phyloP scores from a whole-genome alignment of 2,888 invertebrate species.

The Eudemis profundana region DNA sequence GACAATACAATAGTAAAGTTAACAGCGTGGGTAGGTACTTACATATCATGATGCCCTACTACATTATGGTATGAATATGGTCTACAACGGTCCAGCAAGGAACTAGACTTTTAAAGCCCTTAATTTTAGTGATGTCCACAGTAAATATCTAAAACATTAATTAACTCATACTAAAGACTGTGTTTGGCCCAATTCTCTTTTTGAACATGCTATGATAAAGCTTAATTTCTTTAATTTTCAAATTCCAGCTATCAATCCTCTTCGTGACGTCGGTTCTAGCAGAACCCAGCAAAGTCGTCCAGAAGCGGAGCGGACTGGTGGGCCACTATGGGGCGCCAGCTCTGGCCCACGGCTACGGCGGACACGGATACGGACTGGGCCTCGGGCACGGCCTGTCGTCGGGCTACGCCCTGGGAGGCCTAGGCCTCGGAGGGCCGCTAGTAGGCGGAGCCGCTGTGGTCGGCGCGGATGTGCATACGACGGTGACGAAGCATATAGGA shows the following conservation, averaged over 20 bases:
- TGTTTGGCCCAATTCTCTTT: no score
- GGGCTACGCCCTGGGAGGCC: constrained; percentile 50
- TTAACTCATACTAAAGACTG: no score
- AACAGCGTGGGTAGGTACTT: no score
- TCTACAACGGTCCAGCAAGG: no score
- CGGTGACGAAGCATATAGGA: constrained; percentile 80
- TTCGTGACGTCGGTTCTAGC: constrained; percentile 72
- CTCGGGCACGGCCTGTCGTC: constrained; percentile 45
- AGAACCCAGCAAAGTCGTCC: constrained; percentile 76
- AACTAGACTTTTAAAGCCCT: no score
- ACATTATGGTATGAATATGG: no score
- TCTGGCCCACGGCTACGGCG: constrained; percentile 47
- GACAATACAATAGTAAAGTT: no score
- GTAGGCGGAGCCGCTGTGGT: constrained; percentile 65
- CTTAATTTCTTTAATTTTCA: no score
- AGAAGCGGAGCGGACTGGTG: constrained; percentile 75
- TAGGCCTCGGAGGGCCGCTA: constrained; percentile 48
- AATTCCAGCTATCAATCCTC: constrained; percentile 69
- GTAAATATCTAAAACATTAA: no score
- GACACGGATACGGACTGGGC: constrained; percentile 44
- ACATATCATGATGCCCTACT: no score
- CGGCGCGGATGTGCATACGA: constrained; percentile 80
- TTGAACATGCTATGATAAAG: no score
- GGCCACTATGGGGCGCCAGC: constrained; percentile 67
- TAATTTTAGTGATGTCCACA: no score